Percentiles rank a stretch among this genome's conserved stretches.
These are phyloP conservation scores for Cabera pusaria DNA, from an alignment of 2,888 invertebrate genomes.

Conservation along the genomic window DNA sequence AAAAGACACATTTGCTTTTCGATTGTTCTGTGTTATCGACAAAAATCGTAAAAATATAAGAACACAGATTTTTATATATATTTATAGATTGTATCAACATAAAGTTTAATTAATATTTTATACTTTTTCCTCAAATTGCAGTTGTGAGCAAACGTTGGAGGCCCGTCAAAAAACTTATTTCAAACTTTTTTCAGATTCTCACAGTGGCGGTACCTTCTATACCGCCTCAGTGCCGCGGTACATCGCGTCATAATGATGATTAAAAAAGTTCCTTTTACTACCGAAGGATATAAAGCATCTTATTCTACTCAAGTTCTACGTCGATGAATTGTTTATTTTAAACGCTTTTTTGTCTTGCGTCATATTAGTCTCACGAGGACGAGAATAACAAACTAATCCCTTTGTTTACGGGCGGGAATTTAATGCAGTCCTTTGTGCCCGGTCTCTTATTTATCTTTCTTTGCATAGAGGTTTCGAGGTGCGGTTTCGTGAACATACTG, in stretches of 20 bases:
- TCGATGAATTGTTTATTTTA: slow-evolving; percentile 30
- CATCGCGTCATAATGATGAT: slow-evolving; percentile 39
- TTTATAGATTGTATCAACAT: too few species aligned
- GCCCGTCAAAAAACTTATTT: too few species aligned
- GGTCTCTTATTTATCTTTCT: slow-evolving; percentile 16
- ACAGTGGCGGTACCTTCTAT: too few species aligned
- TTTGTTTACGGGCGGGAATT: slow-evolving; percentile 45
- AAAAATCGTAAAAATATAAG: too few species aligned
- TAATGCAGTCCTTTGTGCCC: slow-evolving; percentile 48
- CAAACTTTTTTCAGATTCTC: too few species aligned
- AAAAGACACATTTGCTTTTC: too few species aligned
- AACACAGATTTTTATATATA: too few species aligned
- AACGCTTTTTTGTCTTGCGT: slow-evolving; percentile 20
- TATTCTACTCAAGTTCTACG: slow-evolving; percentile 1
- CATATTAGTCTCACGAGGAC: slow-evolving; percentile 30
- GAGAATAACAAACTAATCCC: slow-evolving; percentile 33
- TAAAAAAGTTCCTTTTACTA: slow-evolving; percentile 40
- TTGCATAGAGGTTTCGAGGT: slow-evolving; percentile 7
- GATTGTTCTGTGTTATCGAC: too few species aligned
- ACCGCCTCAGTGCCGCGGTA: too few species aligned
- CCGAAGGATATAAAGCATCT: slow-evolving; percentile 9
- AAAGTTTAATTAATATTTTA: too few species aligned
- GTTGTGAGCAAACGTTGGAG: too few species aligned
- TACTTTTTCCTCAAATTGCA: too few species aligned
- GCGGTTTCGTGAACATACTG: slow-evolving; percentile 4